Base-by-base conservation (phyloP, 1,140 invertebrate genomes). In the Scaptomyza montana region DNA sequence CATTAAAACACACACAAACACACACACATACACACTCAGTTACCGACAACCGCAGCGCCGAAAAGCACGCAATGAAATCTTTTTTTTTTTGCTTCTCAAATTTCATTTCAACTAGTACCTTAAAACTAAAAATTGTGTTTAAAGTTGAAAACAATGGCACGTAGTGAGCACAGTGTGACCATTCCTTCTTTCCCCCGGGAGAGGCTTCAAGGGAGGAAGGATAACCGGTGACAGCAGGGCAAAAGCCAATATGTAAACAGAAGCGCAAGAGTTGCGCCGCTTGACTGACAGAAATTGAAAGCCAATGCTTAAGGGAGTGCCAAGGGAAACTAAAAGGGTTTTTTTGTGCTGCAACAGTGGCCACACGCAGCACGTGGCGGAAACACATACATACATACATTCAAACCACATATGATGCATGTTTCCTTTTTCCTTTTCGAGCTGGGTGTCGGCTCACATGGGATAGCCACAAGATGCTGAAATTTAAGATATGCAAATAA, bases 51-150 rank as follows among this genome's bases (percentile, higher is more conserved):
- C 28, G 30, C 43, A 41, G 25, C 57, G 51, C 25, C 10, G 28
- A 71, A 59, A 61, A 70, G 68, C 73, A 63, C 57, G 53, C 57
- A 59, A 33, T 47, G 70, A 59, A 67, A 36, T 36, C 33, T 36
- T 8, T 75, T 78, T n/a, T n/a, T 78, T 67, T 63, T 78, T 70
- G 60, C 41, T 50, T 55, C 41, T 62, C 60, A 72, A 80, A 74
- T 86, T 86, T 85, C 55, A 80, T 84, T 6, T 36, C 6, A 36
- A 36, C 7, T 36, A 9, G 19, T 45, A 61, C 47, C 30, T 63
- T 62, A 16, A 7, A 30, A 25, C 21, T 25, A 54, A 69, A 69
- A 39, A 25, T 60, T 21, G 19, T 16, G 25, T 21, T 45, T 65
- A 54, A 57, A 49, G 69, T 53, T 72, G 54, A 9, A 71, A 60